phyloP scores from a whole-genome alignment of 2,113 vertebrate species.

The Trematocara nigrifrons region DNA sequence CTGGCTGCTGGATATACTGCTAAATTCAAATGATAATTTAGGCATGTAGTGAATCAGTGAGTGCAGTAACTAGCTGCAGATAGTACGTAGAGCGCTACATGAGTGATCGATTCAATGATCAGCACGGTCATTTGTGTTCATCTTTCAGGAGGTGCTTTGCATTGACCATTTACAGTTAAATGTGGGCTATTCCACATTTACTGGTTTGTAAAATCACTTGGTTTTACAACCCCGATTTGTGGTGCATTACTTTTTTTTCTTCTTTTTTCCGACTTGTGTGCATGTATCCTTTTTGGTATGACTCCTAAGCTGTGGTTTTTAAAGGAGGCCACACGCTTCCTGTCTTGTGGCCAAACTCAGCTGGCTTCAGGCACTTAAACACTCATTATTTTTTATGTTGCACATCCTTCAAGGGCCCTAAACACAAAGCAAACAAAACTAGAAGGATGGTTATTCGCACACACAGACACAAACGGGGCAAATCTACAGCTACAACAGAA shows the following conservation, averaged over 20 bases:
- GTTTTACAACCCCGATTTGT: rapidly evolving
- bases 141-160: not conserved
- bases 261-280: rapidly evolving
- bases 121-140: not conserved
- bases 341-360: not conserved
- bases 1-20: not conserved
- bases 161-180: not conserved
- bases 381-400: not conserved
- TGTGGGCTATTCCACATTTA: not conserved
- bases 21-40: not conserved
- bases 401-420: not conserved
- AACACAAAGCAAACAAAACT: not conserved
- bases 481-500: not conserved
- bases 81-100: not conserved
- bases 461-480: not conserved
- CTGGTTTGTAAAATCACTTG: not conserved
- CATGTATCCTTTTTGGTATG: not conserved
- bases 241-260: not conserved
- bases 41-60: not conserved
- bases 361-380: not conserved
- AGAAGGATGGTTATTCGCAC: not conserved
- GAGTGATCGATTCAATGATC: rapidly evolving
- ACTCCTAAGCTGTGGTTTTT: rapidly evolving
- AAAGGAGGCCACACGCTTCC: not conserved
- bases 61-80: not conserved